Evolutionary conservation across 2,113 vertebrate genomes (phyloP).

Genomic region (Brienomyrus brachyistius): DNA sequence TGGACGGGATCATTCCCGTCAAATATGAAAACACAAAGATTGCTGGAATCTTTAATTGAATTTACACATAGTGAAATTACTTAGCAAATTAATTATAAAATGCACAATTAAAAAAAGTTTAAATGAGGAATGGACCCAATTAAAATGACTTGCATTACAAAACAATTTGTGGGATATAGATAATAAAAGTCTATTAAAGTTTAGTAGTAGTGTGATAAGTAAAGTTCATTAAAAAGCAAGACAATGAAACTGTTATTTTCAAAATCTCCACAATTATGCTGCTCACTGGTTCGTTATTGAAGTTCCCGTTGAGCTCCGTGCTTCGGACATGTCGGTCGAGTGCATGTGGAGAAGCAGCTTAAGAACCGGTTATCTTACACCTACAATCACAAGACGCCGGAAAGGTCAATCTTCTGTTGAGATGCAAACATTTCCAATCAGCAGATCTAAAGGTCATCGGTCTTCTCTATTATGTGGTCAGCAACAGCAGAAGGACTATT

Average conservation of each 20-base stretch:
- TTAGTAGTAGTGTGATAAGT: neutral
- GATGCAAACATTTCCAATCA: conserved; percentile 19
- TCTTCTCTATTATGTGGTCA: conserved; percentile 27
- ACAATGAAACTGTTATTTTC: neutral
- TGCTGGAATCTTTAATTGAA: neutral
- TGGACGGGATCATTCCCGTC: neutral
- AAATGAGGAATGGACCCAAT: neutral
- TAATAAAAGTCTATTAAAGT: neutral
- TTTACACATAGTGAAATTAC: neutral
- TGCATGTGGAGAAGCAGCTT: neutral
- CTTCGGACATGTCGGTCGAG: neutral
- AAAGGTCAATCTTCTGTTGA: conserved; percentile 20
- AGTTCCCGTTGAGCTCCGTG: neutral
- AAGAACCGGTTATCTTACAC: neutral
- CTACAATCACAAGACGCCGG: conserved; percentile 1
- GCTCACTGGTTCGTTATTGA: neutral
- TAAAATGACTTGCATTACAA: neutral
- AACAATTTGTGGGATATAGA: neutral
- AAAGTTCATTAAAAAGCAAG: neutral
- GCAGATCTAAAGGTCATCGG: conserved; percentile 26
- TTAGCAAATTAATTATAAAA: neutral
- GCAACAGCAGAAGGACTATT: neutral
- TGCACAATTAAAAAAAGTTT: neutral
- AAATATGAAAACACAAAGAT: neutral
- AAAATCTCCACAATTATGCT: neutral